Base-by-base conservation (phyloP, 2,113 vertebrate species). In the Pandion haliaetus region DNA sequence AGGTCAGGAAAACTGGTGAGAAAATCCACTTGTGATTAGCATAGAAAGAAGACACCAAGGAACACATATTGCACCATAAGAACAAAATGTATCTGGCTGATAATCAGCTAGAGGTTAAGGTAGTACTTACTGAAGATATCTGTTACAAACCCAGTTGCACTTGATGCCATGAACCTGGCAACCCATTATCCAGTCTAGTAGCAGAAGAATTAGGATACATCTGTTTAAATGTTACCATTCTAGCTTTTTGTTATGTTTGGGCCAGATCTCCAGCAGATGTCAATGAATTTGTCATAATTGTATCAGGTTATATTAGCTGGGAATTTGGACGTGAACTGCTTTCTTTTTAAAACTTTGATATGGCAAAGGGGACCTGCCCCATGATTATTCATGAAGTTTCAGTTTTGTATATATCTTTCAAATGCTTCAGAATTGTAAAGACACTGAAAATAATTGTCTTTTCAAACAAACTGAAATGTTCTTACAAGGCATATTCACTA, bases 141-240 rank as follows among this genome's bases (percentile, higher is more conserved):
- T 71, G 50, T 83, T 71, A 47, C 21, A 72, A 77, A 52, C 13
- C 0, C 1, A 40, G 25, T 28, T 54, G 44, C 29, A 54, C 29
- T 38, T 0, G 0, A 21, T 78, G 29, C 38, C 3, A 0, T 59
- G 66, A 59, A 79, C n/a, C 34, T 59, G 29, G 25, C 17, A 78
- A 59, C 34, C 36, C 29, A 18, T 72, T 23, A n/a, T 59, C 29
- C 20, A 29, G 17, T 28, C 44, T 24, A 42, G 29, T 66, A 52
- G 42, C 57, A 65, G 79, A 58, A 93, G 20, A 83, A 78, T 40
- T 72, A 82, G 38, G 36, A 50, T 50, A 25, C 18, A 42, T 24
- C 5, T 40, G 14, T 59, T 78, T 40, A 72, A 66, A 72, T 32
- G 25, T 65, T 40, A 79, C 54, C 10, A 19, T 36, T 79, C 52